phyloP scores from a whole-genome alignment of 1,140 invertebrate genomes.

The Camponotus floridanus region DNA sequence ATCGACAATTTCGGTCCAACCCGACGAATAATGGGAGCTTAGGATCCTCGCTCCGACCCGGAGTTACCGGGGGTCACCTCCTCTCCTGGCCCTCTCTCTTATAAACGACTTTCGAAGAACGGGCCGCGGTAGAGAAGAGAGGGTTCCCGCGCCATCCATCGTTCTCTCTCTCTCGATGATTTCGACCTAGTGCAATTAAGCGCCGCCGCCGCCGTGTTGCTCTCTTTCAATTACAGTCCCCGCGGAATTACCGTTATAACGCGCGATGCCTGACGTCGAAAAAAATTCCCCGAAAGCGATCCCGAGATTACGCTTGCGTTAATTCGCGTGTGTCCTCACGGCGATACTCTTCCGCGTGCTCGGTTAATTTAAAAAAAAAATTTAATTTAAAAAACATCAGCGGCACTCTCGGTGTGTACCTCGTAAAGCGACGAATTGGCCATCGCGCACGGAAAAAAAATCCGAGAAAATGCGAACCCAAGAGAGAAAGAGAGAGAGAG shows the following conservation, averaged over 20 bases:
- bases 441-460: neutral
- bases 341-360: conserved; percentile 18
- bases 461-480: neutral
- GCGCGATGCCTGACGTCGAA: conserved; percentile 68
- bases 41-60: conserved; percentile 50
- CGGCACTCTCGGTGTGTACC: neutral
- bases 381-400: conserved; percentile 11
- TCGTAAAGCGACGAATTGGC: neutral
- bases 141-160: conserved; percentile 53
- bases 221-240: conserved; percentile 78
- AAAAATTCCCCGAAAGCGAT: conserved; percentile 63
- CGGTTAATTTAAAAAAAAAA: too few species aligned
- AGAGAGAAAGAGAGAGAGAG: neutral
- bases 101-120: conserved; percentile 78
- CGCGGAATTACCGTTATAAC: conserved; percentile 77
- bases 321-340: conserved; percentile 4
- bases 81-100: conserved; percentile 46
- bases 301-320: conserved; percentile 18
- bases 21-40: conserved; percentile 71
- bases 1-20: conserved; percentile 60
- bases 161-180: conserved; percentile 72
- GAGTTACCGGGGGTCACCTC: conserved; percentile 60
- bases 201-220: conserved; percentile 61
- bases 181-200: conserved; percentile 79
- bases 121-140: conserved; percentile 40